Evolutionary conservation across 2,888 invertebrate genomes (phyloP), one percentile per base, ranked within the genome.

Genomic region (Cyaniris semiargus): DNA sequence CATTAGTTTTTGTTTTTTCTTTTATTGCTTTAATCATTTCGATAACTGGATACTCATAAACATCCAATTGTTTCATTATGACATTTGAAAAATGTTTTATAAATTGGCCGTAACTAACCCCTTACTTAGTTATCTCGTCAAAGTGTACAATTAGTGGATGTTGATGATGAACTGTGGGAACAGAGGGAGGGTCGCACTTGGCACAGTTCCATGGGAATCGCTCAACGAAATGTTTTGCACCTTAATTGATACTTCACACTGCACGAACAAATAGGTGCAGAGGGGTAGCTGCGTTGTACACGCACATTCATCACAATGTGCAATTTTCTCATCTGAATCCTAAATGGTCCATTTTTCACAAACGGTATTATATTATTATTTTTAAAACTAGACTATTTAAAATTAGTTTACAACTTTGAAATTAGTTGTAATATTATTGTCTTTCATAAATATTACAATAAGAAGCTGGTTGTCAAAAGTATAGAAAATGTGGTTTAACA

Each of bases 181-280:
- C 84, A 74, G 75, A 70, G 78, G 78, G 83, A 83, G 84, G 83
- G 84, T 82, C 82, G 81, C 90, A 90, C 87, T 90, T 87, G 90
- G 83, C 83, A 80, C 78, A 82, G 85, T 90, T 89, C 89, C 87
- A 88, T 89, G 90, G 90, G 90, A 91, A 89, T 83, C 81, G 79
- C 77, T 79, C 78, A 76, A 82, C 80, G 78, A 82, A 86, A 86
- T 88, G 84, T 88, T 89, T 87, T 83, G 81, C 84, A 83, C 82
- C 81, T 83, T 88, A 89, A 90, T 90, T 88, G 89, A 88, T 83
- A 85, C 80, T 83, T 87, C 81, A 81, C 82, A 82, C 27, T 31
- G 66, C 66, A 66, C 66, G 66, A 31, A 58, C 58, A 58, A 58
- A 66, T 66, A 31, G 27, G 66, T 15, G 27, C 66, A 66, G 66